Percentiles rank a stretch among this genome's conserved stretches.
Conservation (phyloP, 1,140 invertebrate genomes). For the Drosophila triauraria region DNA sequence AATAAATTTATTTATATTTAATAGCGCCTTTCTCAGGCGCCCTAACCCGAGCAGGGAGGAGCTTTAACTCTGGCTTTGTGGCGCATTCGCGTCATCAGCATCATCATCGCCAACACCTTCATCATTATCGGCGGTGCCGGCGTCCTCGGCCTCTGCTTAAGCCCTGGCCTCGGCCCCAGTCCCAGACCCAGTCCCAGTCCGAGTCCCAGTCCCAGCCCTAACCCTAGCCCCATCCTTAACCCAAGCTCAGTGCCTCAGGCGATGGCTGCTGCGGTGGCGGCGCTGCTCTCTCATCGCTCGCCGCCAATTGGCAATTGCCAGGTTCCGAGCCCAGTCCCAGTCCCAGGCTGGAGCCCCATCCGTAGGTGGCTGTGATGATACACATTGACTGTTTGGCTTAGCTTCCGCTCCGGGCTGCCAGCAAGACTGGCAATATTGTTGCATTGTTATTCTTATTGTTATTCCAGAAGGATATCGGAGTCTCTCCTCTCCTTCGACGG, state of each 20-base stretch:
- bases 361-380: constrained; percentile 84
- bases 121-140: constrained; percentile 73
- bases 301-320: constrained; percentile 10
- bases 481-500: constrained; percentile 26
- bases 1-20: too few species aligned
- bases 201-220: constrained; percentile 1
- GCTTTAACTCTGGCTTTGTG: constrained; percentile 19
- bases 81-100: constrained; percentile 77
- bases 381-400: constrained; percentile 69
- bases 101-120: constrained; percentile 81
- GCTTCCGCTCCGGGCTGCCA: constrained; percentile 26
- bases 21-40: not conserved
- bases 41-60: not conserved
- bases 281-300: constrained; percentile 28
- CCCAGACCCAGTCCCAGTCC: not conserved
- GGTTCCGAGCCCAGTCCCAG: not conserved
- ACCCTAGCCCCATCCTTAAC: constrained; percentile 14
- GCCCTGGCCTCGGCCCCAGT: not conserved
- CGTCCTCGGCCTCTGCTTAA: not conserved
- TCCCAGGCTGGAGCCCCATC: constrained; percentile 23
- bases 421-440: constrained; percentile 70
- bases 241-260: constrained; percentile 21
- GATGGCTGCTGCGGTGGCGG: constrained; percentile 24
- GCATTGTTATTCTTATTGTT: constrained; percentile 69
- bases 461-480: constrained; percentile 55